Conservation (phyloP, 2,888 invertebrate genomes). For the Epistrophella euchroma region DNA sequence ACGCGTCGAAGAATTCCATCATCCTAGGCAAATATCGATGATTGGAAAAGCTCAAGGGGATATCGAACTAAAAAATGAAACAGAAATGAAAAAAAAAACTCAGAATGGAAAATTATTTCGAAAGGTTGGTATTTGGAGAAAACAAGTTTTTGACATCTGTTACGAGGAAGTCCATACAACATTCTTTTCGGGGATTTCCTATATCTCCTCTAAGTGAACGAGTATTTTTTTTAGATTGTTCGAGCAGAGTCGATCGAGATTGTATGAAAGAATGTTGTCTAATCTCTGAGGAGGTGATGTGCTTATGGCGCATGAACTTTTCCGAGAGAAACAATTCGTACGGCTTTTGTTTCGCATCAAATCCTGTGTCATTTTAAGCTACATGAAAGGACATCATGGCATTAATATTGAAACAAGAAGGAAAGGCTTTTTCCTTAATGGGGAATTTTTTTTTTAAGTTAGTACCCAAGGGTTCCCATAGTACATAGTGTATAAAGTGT, state of each 20-base stretch:
- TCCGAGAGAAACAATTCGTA: constrained; percentile 31
- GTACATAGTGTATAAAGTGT: not conserved
- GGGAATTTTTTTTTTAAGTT: not conserved
- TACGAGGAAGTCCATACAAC: constrained; percentile 46
- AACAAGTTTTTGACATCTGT: constrained; percentile 63
- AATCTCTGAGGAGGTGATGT: constrained; percentile 30
- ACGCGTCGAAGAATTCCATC: constrained; percentile 18
- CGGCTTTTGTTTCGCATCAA: constrained; percentile 23
- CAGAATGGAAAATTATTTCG: constrained; percentile 43
- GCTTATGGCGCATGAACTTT: not conserved
- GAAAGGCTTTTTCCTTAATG: not conserved
- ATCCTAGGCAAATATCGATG: constrained; percentile 54
- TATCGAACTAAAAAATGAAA: constrained; percentile 10
- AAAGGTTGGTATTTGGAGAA: constrained; percentile 48
- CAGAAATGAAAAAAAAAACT: not conserved
- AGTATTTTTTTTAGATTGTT: not conserved
- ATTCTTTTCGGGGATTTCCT: constrained; percentile 65
- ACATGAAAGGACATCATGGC: constrained; percentile 27
- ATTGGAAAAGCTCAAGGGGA: constrained; percentile 52
- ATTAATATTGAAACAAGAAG: constrained; percentile 29
- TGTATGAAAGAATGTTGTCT: constrained; percentile 20
- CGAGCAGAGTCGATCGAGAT: not conserved
- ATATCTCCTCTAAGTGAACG: not conserved
- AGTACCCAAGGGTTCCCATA: too few relatives aligned
- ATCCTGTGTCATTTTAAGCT: constrained; percentile 37